Percentiles rank a stretch among this genome's conserved stretches.
These are phyloP conservation scores for Antheraea pernyi DNA, from an alignment of 1,140 invertebrate species.

Conservation along the genomic window DNA sequence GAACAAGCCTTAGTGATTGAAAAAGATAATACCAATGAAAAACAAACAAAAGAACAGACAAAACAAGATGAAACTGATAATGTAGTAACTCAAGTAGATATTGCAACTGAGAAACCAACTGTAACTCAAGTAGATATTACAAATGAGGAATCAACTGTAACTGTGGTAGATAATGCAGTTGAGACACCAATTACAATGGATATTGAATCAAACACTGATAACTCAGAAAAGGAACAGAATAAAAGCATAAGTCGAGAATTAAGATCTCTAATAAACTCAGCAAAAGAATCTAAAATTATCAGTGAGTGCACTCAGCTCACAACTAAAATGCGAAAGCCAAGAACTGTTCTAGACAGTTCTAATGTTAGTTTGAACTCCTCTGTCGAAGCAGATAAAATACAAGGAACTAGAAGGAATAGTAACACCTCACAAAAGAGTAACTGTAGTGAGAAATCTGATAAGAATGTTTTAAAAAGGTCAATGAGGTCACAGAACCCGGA, in stretches of 20 bases:
- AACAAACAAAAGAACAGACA: background rate
- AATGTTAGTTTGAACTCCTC: constrained; percentile 45
- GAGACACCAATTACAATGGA: constrained; percentile 50
- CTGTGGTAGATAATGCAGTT: constrained; percentile 7
- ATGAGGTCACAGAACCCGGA: constrained; percentile 81
- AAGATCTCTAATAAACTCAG: constrained; percentile 71
- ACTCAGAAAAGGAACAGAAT: constrained; percentile 60
- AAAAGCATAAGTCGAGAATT: constrained; percentile 72
- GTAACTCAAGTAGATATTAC: constrained; percentile 24
- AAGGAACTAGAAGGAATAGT: constrained; percentile 53
- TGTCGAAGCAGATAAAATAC: constrained; percentile 51
- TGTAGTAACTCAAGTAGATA: constrained; percentile 20
- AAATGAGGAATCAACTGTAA: constrained; percentile 33
- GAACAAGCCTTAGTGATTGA: background rate
- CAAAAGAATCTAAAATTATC: constrained; percentile 77
- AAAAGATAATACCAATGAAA: background rate
- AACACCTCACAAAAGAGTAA: constrained; percentile 60
- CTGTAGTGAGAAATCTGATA: constrained; percentile 62
- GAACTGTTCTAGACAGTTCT: constrained; percentile 48
- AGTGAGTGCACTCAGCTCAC: constrained; percentile 73
- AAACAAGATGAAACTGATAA: background rate
- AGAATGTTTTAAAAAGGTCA: constrained; percentile 55
- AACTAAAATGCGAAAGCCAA: constrained; percentile 71
- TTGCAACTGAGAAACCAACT: constrained; percentile 37
- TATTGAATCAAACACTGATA: constrained; percentile 49